A percentile compares a stretch with the other conserved stretches of the same genome.
phyloP scores from a whole-genome alignment of 1,140 invertebrate species.

The Cyclargus thomasi region DNA sequence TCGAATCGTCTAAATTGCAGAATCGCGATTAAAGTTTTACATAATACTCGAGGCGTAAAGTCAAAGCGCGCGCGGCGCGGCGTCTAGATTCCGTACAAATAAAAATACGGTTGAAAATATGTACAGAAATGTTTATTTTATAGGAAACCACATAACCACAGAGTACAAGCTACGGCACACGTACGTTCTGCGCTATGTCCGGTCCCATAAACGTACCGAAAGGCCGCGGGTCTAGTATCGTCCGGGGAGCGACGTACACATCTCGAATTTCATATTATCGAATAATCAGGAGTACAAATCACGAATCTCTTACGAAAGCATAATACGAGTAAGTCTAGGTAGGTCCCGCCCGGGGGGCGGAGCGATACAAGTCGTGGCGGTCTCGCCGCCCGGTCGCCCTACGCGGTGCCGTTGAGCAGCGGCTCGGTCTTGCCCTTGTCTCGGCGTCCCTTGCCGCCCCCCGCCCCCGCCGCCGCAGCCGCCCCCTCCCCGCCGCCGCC shows the following conservation, averaged over 20 bases:
- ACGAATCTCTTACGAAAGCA: conserved; percentile 71
- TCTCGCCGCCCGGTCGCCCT: conserved; percentile 35
- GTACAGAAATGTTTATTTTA: conserved; percentile 74
- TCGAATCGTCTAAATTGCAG: conserved; percentile 5
- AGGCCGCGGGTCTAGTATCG: conserved; percentile 30
- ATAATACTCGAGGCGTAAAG: not conserved
- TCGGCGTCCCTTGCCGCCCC: conserved; percentile 26
- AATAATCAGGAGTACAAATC: conserved; percentile 71
- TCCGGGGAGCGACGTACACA: conserved; percentile 61
- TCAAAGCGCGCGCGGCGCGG: conserved; percentile 3
- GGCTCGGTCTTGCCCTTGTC: conserved; percentile 41
- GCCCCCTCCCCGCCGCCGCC: conserved; percentile 30
- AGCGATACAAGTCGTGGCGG: conserved; percentile 15
- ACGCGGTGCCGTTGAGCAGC: conserved; percentile 44
- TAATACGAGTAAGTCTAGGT: conserved; percentile 63
- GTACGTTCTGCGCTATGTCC: conserved; percentile 44
- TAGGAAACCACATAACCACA: conserved; percentile 71
- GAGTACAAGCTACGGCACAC: conserved; percentile 52
- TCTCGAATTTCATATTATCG: conserved; percentile 57
- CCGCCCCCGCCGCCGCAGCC: conserved; percentile 26
- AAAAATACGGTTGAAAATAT: conserved; percentile 71
- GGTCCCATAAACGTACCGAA: conserved; percentile 37
- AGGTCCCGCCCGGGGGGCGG: conserved; percentile 39
- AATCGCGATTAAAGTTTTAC: not conserved
- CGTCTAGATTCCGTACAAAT: conserved; percentile 47